These are phyloP conservation scores for Cynopterus sphinx DNA, from an alignment of 2,797 vertebrate genomes.

Conservation along the genomic window DNA sequence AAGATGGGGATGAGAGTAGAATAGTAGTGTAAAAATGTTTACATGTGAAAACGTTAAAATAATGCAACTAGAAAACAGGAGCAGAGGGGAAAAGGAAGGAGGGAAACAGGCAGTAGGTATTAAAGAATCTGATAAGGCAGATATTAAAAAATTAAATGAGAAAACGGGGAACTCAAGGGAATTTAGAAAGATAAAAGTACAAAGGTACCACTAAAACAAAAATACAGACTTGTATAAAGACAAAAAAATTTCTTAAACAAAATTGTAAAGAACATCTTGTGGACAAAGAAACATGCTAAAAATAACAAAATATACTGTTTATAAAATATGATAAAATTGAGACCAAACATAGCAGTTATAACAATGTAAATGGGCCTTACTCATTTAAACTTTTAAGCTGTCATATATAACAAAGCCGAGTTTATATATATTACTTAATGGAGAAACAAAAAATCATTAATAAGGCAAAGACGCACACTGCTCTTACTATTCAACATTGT, in stretches of 20 bases:
- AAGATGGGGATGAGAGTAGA: background rate
- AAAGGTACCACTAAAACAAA: background rate
- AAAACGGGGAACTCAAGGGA: background rate
- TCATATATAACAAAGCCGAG: background rate
- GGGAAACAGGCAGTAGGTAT: background rate
- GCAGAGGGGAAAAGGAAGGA: background rate
- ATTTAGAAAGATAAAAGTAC: background rate
- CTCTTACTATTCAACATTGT: background rate
- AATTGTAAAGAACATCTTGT: background rate
- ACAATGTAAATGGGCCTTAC: background rate
- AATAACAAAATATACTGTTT: background rate
- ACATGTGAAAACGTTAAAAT: background rate
- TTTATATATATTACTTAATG: background rate
- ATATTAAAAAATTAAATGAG: background rate
- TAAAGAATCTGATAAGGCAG: background rate
- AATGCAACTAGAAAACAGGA: background rate
- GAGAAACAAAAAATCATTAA: background rate
- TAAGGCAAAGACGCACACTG: background rate
- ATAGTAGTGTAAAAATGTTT: background rate
- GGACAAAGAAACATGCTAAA: background rate
- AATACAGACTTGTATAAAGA: background rate
- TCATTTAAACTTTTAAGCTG: background rate
- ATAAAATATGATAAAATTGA: conserved; percentile 6
- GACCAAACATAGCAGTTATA: background rate
- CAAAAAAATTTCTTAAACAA: background rate